phyloP scores from a whole-genome alignment of 1,140 invertebrate species.

The Grapholita molesta region DNA sequence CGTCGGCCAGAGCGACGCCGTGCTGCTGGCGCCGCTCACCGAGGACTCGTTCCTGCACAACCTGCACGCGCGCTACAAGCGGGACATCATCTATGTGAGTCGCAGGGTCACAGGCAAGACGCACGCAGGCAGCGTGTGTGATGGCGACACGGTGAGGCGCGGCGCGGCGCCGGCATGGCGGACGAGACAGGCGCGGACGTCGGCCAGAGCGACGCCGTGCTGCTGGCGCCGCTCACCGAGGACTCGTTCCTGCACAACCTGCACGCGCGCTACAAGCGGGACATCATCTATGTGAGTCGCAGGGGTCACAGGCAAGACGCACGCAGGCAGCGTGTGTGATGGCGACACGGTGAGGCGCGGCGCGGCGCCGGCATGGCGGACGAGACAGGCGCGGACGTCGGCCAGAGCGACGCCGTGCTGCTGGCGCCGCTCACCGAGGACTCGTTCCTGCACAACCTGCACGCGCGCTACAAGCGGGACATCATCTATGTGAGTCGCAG shows the following conservation, averaged over 20 bases:
- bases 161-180: too few relatives aligned
- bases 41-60: slow-evolving; percentile 88
- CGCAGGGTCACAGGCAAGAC: too few relatives aligned
- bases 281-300: slow-evolving; percentile 88
- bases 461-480: slow-evolving; percentile 87
- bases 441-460: slow-evolving; percentile 86
- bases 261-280: slow-evolving; percentile 86
- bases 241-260: slow-evolving; percentile 87
- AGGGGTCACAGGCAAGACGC: neutral
- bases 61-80: slow-evolving; percentile 86
- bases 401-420: slow-evolving; percentile 87
- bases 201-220: slow-evolving; percentile 87
- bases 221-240: slow-evolving; percentile 86
- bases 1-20: slow-evolving; percentile 86
- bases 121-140: too few relatives aligned
- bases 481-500: slow-evolving; percentile 87
- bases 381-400: slow-evolving; percentile 79
- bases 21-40: slow-evolving; percentile 85
- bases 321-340: neutral
- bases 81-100: slow-evolving; percentile 89
- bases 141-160: too few relatives aligned
- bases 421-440: slow-evolving; percentile 88
- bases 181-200: too few relatives aligned
- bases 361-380: slow-evolving; percentile 34
- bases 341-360: slow-evolving; percentile 33